A percentile compares a stretch with the other conserved stretches of the same genome.
phyloP scores from a whole-genome alignment of 1,140 invertebrate genomes.

The Halyomorpha halys region DNA sequence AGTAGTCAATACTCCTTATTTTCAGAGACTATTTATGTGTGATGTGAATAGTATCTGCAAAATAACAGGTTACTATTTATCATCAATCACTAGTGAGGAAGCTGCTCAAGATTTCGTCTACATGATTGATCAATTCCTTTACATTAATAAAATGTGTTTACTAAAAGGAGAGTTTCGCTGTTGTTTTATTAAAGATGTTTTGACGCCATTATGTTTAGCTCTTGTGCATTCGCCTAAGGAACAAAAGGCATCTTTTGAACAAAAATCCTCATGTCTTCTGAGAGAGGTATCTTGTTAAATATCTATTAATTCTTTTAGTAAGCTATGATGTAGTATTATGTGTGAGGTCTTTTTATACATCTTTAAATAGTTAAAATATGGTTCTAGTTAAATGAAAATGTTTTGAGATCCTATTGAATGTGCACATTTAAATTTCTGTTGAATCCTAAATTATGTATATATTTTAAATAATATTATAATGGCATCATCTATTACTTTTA shows the following conservation, averaged over 20 bases:
- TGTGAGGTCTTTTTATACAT: too few relatives aligned
- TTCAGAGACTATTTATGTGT: slow-evolving; percentile 23
- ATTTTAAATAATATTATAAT: too few relatives aligned
- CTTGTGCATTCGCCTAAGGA: background rate
- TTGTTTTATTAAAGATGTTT: slow-evolving; percentile 10
- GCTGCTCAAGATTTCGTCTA: background rate
- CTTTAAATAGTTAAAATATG: too few relatives aligned
- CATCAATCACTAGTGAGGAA: background rate
- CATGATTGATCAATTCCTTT: slow-evolving; percentile 8
- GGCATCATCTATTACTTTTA: too few relatives aligned
- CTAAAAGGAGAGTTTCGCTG: slow-evolving; percentile 20
- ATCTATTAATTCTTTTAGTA: too few relatives aligned
- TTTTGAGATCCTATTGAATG: too few relatives aligned
- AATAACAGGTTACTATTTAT: background rate
- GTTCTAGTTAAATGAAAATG: too few relatives aligned
- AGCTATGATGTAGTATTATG: too few relatives aligned
- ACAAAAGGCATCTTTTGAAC: background rate
- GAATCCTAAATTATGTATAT: too few relatives aligned
- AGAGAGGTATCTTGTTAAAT: too few relatives aligned
- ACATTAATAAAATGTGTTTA: slow-evolving; percentile 17
- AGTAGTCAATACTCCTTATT: slow-evolving; percentile 12
- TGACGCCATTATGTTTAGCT: slow-evolving; percentile 11
- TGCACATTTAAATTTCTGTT: too few relatives aligned
- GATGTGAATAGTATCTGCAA: slow-evolving; percentile 9
- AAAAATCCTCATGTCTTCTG: background rate